Base-by-base conservation (phyloP, 2,113 vertebrate genomes). In the Gopherus evgoodei region DNA sequence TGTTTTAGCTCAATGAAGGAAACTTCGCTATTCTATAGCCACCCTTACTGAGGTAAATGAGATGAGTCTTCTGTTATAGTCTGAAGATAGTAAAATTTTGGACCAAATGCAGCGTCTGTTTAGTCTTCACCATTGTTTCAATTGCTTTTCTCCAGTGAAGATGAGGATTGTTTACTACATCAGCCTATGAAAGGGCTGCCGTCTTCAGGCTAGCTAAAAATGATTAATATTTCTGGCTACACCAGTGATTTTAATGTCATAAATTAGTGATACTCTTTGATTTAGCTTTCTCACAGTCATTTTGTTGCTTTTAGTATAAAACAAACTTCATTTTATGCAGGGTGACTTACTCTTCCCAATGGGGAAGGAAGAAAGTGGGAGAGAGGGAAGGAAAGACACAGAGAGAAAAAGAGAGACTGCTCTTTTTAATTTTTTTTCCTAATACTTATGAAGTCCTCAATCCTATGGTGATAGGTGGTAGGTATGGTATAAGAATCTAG, bases 351-450 rank as follows among this genome's bases (percentile, higher is more conserved):
- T 83, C 2, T 83, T 90, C 76, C 81, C 29, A 31, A 47, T 83
- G 35, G 56, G 81, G 81, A 22, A 72, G 35, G n/a, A 88, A 81
- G 19, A 72, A 85, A 76, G 85, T 10, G 75, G 59, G 6, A 83
- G 29, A n/a, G 75, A 53, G 8, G 83, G 35, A 31, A 59, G 16
- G 79, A 49, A 56, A n/a, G 4, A 2, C 0, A 2, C 0, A 1
- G 9, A 27, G 21, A 11, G 21, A 89, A 7, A 6, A 82, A 57
- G 31, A 17, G 56, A 9, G 0, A 0, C 38, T 38, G 31, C 2
- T 84, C 44, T 29, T 7, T 42, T 88, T 56, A 22, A 44, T 44
- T 44, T 44, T 44, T 56, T 56, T 56, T 56, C 24, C 54, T 56
- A 56, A 56, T 56, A 25, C 54, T 56, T 56, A 56, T 56, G 22